Conservation (phyloP, 2,113 vertebrate species). For the Melanerpes aurifrons region DNA sequence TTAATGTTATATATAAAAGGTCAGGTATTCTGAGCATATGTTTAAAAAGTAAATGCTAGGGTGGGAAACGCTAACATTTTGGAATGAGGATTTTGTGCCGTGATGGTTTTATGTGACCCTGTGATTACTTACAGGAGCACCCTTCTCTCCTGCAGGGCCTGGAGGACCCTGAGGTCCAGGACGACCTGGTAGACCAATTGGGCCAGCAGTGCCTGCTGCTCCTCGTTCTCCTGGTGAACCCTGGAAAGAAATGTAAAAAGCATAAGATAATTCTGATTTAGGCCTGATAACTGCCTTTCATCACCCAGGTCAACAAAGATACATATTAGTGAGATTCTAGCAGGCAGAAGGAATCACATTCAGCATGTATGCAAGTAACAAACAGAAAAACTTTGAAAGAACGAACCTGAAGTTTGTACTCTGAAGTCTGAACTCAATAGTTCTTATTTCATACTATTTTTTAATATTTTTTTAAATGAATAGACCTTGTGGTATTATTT, state of each 20-base stretch:
- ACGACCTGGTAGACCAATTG: constrained; percentile 91
- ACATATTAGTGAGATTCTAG: neutral
- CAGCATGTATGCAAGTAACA: neutral
- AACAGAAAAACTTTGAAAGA: neutral
- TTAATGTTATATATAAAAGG: constrained; percentile 28
- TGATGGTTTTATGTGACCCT: neutral
- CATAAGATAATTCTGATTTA: neutral
- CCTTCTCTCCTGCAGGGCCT: constrained; percentile 95
- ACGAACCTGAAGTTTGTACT: neutral
- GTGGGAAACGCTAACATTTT: neutral
- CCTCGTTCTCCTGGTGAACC: constrained; percentile 96
- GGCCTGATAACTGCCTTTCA: neutral
- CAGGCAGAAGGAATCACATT: neutral
- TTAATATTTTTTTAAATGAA: neutral
- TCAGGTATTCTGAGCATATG: neutral
- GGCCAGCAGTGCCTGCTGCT: constrained; percentile 89
- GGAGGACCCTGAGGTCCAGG: constrained; percentile 94
- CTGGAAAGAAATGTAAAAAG: constrained; percentile 61
- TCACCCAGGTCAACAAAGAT: neutral
- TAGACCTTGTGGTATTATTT: neutral
- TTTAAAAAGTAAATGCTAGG: neutral
- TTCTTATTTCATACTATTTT: neutral
- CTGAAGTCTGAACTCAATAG: neutral
- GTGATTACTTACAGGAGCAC: constrained; percentile 88
- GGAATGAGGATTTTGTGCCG: neutral